These are phyloP conservation scores for Ptiloglossa arizonensis DNA, from an alignment of 1,140 invertebrate genomes.

Conservation along the genomic window DNA sequence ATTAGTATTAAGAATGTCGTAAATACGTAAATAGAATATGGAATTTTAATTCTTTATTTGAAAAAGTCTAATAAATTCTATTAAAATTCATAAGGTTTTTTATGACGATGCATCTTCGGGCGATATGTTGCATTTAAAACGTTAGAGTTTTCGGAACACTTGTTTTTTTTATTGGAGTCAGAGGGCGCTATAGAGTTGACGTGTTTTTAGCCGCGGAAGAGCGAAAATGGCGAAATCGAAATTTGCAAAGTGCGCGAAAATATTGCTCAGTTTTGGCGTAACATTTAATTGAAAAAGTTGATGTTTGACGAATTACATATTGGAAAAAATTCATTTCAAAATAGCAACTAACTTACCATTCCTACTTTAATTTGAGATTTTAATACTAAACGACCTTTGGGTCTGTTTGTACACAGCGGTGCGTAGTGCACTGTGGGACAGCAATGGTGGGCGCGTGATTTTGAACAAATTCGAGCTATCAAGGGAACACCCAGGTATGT, in stretches of 20 bases:
- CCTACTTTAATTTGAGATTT: conserved; percentile 21
- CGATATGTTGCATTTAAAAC: conserved; percentile 23
- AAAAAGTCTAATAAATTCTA: neutral
- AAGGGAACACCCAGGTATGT: conserved; percentile 76
- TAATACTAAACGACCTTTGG: conserved; percentile 57
- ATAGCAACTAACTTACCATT: conserved; percentile 22
- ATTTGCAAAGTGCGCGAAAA: conserved; percentile 75
- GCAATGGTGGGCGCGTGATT: conserved; percentile 88
- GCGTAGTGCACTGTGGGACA: conserved; percentile 82
- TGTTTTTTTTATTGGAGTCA: conserved; percentile 59
- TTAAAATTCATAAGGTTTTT: neutral
- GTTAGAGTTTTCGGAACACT: conserved; percentile 48
- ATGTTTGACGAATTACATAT: too few relatives aligned
- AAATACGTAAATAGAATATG: neutral
- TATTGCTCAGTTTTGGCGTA: conserved; percentile 3
- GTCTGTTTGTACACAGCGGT: conserved; percentile 69
- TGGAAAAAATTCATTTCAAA: conserved; percentile 21
- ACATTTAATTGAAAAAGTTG: neutral
- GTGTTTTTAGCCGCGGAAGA: conserved; percentile 75
- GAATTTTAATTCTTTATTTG: neutral
- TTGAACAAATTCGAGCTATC: conserved; percentile 85
- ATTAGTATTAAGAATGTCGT: neutral
- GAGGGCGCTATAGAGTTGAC: conserved; percentile 64
- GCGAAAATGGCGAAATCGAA: conserved; percentile 75
- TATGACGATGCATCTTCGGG: neutral